A percentile compares a stretch with the other conserved stretches of the same genome.
phyloP scores from a whole-genome alignment of 2,888 invertebrate genomes.

The Mesorhabditis belari region DNA sequence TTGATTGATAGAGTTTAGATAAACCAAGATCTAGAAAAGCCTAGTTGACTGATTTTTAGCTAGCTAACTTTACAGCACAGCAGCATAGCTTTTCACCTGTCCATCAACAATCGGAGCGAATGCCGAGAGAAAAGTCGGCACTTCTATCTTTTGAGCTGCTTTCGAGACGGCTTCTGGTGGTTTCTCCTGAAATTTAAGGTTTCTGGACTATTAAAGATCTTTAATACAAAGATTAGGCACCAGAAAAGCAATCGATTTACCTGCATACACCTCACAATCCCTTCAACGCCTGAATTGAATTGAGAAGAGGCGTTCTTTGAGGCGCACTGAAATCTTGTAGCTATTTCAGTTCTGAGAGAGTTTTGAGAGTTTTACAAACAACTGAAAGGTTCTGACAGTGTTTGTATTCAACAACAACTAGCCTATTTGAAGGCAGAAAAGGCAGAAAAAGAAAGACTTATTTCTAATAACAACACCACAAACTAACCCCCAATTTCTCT shows the following conservation, averaged over 20 bases:
- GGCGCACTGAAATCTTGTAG: slow-evolving; percentile 19
- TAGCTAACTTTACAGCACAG: too few relatives aligned
- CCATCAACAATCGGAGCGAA: slow-evolving; percentile 92
- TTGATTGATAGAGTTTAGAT: slow-evolving; percentile 59
- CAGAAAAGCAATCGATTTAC: neutral
- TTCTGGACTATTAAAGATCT: neutral
- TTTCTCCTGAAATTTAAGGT: slow-evolving; percentile 28
- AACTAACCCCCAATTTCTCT: slow-evolving; percentile 42
- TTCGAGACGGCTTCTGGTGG: slow-evolving; percentile 44
- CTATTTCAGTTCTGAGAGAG: neutral
- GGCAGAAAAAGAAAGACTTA: too few relatives aligned
- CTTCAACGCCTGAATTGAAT: slow-evolving; percentile 26
- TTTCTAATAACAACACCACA: too few relatives aligned
- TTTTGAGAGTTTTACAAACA: neutral
- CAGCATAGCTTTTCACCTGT: slow-evolving; percentile 61
- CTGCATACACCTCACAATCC: slow-evolving; percentile 34
- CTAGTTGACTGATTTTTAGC: neutral
- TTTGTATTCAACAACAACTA: too few relatives aligned
- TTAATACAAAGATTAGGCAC: neutral
- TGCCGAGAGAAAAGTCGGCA: slow-evolving; percentile 67
- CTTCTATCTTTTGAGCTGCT: slow-evolving; percentile 27
- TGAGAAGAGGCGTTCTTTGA: slow-evolving; percentile 14
- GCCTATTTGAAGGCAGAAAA: neutral
- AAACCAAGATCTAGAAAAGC: neutral
- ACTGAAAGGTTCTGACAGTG: too few relatives aligned